Evolutionary conservation across 2,888 invertebrate genomes (phyloP).

Genomic region (Graphium colonna): DNA sequence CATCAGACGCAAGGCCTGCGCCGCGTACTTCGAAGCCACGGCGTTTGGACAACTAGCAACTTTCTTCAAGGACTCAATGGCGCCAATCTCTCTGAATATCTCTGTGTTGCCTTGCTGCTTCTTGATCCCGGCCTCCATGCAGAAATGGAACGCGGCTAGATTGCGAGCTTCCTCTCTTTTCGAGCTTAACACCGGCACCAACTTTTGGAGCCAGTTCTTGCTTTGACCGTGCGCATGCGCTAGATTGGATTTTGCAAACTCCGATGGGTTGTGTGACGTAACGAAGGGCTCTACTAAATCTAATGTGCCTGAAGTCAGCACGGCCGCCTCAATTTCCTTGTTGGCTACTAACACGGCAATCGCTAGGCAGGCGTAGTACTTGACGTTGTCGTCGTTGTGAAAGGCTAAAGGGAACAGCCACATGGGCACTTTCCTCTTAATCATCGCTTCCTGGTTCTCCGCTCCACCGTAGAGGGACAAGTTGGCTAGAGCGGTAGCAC

Average conservation of each 20-base stretch:
- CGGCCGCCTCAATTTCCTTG: conserved; percentile 98
- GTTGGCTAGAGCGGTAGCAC: conserved; percentile 98
- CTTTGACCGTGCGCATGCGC: conserved; percentile 98
- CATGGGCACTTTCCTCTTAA: conserved; percentile 94
- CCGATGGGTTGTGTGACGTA: conserved; percentile 94
- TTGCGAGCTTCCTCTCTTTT: conserved; percentile 97
- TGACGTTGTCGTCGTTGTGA: conserved; percentile 97
- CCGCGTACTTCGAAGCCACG: conserved; percentile 97
- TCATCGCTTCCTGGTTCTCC: conserved; percentile 98
- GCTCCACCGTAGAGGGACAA: conserved; percentile 97
- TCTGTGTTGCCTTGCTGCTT: conserved; percentile 94
- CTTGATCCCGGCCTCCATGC: conserved; percentile 99
- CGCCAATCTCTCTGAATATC: conserved; percentile 96
- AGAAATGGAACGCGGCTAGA: conserved; percentile 98
- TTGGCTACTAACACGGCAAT: conserved; percentile 98
- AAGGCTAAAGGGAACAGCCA: conserved; percentile 99
- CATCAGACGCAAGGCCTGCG: conserved; percentile 93
- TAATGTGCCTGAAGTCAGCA: conserved; percentile 96
- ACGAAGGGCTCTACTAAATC: conserved; percentile 98
- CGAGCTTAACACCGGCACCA: conserved; percentile 96
- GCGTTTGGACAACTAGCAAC: conserved; percentile 99
- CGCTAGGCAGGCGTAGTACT: conserved; percentile 98
- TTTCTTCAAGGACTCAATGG: conserved; percentile 95
- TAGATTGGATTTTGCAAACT: conserved; percentile 95
- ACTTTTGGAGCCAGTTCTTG: conserved; percentile 94